Base-by-base conservation (phyloP, 2,888 invertebrate species). In the Slavum lentiscoides region DNA sequence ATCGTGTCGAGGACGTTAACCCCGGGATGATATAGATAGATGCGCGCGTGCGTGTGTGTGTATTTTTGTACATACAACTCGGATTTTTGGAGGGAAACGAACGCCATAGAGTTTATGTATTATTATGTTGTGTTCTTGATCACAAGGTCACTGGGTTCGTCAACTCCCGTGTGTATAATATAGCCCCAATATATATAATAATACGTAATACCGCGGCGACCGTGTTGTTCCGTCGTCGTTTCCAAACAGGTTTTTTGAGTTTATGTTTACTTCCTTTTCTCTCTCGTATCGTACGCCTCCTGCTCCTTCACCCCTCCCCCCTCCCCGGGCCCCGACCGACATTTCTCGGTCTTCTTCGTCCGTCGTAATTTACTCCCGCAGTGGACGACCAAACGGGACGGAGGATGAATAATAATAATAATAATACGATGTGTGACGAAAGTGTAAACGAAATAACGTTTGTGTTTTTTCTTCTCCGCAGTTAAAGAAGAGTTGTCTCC, bases 61-160 rank as follows among this genome's bases (percentile, higher is more conserved):
- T 37, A 8, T 72, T 55, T 30, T 62, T 13, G 19, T 23, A 21
- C 53, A n/a, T 49, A 23, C 21, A 13, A 39, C 39, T 66, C 13
- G 39, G 39, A 74, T 67, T 66, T 72, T 74, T 66, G 66, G 74
- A 75, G 74, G 74, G 66, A 75, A 74, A 66, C 58, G 8, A 66
- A 39, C 37, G 30, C 30, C 30, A 19, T 37, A 37, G 37, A 58
- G 13, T 58, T 53, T 19, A 19, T 55, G 2, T 30, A 30, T 30
- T 30, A 15, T 59, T 59, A 9, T 61, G 58, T 58, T 59, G 21
- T 53, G 55, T 75, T 67, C 21, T 75, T 15, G 66, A 67, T 75
- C 66, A 74, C 62, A 76, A 76, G 75, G 75, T 76, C 75, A 76
- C 75, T 76, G 59, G 75, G 67, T 76, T 76, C 75, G 75, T 59